phyloP scores from a whole-genome alignment of 2,113 vertebrate species.

The Galemys pyrenaicus region DNA sequence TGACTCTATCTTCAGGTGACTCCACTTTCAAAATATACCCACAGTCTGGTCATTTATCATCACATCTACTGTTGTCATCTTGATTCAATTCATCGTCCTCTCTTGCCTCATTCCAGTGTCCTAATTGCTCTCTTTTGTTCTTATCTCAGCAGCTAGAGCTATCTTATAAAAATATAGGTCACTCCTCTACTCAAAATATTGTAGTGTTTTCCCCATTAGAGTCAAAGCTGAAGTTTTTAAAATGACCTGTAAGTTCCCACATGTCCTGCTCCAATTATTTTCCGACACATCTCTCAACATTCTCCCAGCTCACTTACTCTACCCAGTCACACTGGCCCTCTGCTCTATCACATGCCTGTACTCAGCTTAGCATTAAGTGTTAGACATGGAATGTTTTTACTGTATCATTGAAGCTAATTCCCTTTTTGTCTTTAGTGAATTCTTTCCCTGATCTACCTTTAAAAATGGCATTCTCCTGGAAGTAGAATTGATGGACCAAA shows the following conservation, averaged over 20 bases:
- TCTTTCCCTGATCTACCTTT: background rate
- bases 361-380: background rate
- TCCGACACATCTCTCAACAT: background rate
- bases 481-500: background rate
- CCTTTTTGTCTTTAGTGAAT: background rate
- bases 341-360: background rate
- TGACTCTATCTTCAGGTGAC: background rate
- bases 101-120: background rate
- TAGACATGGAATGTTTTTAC: background rate
- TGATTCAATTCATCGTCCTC: background rate
- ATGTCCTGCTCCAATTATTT: background rate
- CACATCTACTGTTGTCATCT: background rate
- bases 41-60: background rate
- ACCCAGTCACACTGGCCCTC: background rate
- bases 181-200: background rate
- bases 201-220: background rate
- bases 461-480: background rate
- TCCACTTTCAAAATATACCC: background rate
- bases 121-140: background rate
- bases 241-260: background rate
- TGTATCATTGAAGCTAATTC: background rate
- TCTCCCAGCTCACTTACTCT: background rate
- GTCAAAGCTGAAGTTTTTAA: background rate
- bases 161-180: background rate
- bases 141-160: background rate